Percentiles rank a stretch among this genome's conserved stretches.
These are phyloP conservation scores for Notocelia uddmanniana DNA, from an alignment of 2,888 invertebrate species.

Conservation along the genomic window DNA sequence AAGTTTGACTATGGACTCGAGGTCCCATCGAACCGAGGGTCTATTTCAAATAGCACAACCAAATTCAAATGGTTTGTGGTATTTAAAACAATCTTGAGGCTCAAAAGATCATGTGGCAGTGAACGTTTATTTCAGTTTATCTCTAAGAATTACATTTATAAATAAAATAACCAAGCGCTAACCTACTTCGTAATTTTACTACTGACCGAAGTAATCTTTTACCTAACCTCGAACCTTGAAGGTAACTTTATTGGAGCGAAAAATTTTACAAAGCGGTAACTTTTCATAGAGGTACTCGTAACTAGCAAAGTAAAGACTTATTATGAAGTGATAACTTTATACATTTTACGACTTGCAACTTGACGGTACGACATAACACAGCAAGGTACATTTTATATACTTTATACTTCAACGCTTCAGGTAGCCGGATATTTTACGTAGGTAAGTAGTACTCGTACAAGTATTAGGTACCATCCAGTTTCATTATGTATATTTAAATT, in stretches of 20 bases:
- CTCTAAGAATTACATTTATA: constrained; percentile 39
- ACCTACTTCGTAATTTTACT: constrained; percentile 37
- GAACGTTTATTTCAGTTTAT: constrained; percentile 56
- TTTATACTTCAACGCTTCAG: neutral
- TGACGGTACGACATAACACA: neutral
- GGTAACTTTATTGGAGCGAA: constrained; percentile 16
- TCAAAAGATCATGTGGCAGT: constrained; percentile 76
- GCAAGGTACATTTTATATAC: neutral
- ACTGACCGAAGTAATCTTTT: constrained; percentile 42
- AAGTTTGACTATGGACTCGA: constrained; percentile 77
- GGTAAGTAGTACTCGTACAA: no score
- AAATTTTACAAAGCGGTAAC: constrained; percentile 23
- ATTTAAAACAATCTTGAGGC: constrained; percentile 47
- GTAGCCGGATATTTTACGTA: no score
- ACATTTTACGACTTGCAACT: neutral
- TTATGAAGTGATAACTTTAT: constrained; percentile 14
- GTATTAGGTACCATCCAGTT: neutral
- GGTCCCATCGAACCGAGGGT: constrained; percentile 61
- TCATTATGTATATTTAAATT: no score
- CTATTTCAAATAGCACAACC: constrained; percentile 29
- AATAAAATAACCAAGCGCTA: constrained; percentile 45
- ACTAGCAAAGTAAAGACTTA: neutral
- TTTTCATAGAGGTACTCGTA: neutral
- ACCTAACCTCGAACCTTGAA: neutral
- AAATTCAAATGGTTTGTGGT: neutral